phyloP scores from a whole-genome alignment of 1,140 invertebrate species.

The Sarcophaga peregrina region DNA sequence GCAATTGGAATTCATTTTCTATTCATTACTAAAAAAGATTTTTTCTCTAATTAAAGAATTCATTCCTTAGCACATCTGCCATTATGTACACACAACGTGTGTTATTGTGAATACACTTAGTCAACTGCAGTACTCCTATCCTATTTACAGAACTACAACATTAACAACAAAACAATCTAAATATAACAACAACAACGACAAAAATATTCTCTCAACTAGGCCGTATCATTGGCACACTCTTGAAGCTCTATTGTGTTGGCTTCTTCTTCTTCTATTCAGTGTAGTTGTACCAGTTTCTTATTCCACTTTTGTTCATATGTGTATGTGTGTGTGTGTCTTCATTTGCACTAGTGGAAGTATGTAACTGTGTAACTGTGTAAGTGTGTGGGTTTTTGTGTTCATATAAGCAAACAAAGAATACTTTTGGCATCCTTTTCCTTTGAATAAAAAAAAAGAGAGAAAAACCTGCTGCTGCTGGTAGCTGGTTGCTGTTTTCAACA shows the following conservation, averaged over 20 bases:
- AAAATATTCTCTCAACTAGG: not conserved
- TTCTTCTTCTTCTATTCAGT: too few relatives aligned
- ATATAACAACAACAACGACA: too few relatives aligned
- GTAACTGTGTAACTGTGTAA: not conserved
- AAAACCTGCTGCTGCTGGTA: not conserved
- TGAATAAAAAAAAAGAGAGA: not conserved
- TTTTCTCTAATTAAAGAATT: not conserved
- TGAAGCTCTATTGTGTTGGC: not conserved
- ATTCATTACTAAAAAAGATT: too few relatives aligned
- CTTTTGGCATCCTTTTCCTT: not conserved
- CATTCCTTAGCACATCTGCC: not conserved
- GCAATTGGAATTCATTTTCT: too few relatives aligned
- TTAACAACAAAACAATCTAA: too few relatives aligned
- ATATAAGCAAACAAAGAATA: not conserved
- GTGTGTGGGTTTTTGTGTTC: not conserved
- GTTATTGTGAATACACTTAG: too few relatives aligned
- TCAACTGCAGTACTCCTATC: too few relatives aligned
- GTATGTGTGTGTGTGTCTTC: not conserved
- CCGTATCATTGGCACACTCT: slow-evolving; percentile 17
- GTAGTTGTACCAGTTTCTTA: too few relatives aligned
- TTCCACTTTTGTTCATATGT: not conserved
- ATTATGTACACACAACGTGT: too few relatives aligned
- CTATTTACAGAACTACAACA: too few relatives aligned
- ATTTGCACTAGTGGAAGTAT: not conserved
- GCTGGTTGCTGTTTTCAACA: not conserved